phyloP scores from a whole-genome alignment of 2,888 invertebrate genomes.

The Parnassius apollo region DNA sequence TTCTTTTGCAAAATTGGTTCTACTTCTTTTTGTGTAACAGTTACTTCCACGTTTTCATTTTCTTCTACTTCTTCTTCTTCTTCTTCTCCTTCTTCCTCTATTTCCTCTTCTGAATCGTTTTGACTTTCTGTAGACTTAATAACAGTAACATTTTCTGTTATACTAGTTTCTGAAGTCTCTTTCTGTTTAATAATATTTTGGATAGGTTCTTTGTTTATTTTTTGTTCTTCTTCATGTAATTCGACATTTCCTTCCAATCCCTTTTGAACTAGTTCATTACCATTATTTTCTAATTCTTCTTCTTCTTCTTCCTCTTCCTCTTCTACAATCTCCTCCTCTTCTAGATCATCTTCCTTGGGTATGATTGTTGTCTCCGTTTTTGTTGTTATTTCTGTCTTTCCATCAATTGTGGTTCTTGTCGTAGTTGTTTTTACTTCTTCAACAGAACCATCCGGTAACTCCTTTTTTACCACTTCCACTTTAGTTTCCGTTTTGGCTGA shows the following conservation, averaged over 20 bases:
- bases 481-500: conserved; percentile 70
- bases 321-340: conserved; percentile 43
- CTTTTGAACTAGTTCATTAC: conserved; percentile 30
- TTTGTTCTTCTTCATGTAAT: conserved; percentile 34
- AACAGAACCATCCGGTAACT: conserved; percentile 63
- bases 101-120: conserved; percentile 36
- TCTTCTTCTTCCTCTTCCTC: conserved; percentile 56
- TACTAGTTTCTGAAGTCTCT: conserved; percentile 59
- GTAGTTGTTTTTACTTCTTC: conserved; percentile 72
- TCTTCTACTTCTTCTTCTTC: conserved; percentile 30
- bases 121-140: conserved; percentile 43
- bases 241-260: conserved; percentile 13
- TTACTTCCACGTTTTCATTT: conserved; percentile 28
- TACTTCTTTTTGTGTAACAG: conserved; percentile 29
- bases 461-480: conserved; percentile 65
- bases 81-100: conserved; percentile 44
- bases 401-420: conserved; percentile 69
- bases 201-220: conserved; percentile 41
- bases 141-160: conserved; percentile 60
- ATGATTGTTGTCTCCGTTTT: conserved; percentile 67
- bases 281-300: conserved; percentile 45
- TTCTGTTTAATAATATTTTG: conserved; percentile 53
- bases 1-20: background rate
- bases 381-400: conserved; percentile 67
- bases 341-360: conserved; percentile 57